phyloP scores from a whole-genome alignment of 2,113 vertebrate genomes.

The Eonycteris spelaea region DNA sequence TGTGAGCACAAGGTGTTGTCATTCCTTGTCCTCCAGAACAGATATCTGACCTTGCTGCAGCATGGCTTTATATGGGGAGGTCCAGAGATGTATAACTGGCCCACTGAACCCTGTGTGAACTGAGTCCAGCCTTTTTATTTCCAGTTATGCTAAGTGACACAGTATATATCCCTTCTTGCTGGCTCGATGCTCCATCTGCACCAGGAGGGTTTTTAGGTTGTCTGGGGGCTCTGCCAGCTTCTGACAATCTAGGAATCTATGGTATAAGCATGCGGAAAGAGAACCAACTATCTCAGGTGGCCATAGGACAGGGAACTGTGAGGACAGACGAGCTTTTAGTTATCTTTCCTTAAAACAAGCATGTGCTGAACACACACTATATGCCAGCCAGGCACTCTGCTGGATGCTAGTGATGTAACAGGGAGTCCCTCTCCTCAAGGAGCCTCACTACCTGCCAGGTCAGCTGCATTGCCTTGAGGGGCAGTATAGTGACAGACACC shows the following conservation, averaged over 20 bases:
- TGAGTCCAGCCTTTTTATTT: neutral
- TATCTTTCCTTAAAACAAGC: neutral
- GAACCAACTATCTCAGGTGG: neutral
- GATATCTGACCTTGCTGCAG: neutral
- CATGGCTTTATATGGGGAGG: neutral
- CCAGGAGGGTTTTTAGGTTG: neutral
- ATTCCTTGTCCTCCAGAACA: conserved; percentile 3
- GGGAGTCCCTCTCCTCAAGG: neutral
- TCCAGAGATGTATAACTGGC: neutral
- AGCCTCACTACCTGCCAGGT: neutral
- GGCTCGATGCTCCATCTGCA: neutral
- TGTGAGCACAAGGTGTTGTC: neutral
- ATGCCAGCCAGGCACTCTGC: neutral
- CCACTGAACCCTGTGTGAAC: neutral
- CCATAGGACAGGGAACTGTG: too few relatives aligned
- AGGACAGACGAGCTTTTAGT: neutral
- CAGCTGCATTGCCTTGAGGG: neutral
- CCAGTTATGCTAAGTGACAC: neutral
- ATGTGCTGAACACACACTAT: neutral
- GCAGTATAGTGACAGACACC: neutral
- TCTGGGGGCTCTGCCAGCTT: neutral
- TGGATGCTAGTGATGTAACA: neutral
- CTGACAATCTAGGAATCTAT: neutral
- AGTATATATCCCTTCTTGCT: neutral
- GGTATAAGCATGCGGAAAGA: neutral